Percentiles rank a stretch among this genome's conserved stretches.
phyloP scores from a whole-genome alignment of 2,888 invertebrate species.

The Biston stratarius region DNA sequence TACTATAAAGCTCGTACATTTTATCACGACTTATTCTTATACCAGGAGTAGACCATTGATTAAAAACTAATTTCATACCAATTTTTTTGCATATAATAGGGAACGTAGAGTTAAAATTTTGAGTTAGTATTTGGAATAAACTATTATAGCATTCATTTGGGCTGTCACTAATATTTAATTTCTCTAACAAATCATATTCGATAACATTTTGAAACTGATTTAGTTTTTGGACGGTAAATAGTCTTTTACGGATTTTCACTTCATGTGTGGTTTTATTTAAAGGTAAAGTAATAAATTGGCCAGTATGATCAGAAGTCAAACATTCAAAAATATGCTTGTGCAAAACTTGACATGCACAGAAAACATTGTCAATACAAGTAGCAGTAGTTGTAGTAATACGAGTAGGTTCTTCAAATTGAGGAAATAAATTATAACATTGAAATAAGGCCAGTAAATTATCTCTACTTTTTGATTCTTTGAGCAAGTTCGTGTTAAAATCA shows the following conservation, averaged over 20 bases:
- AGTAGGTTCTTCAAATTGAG: background rate
- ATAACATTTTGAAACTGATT: background rate
- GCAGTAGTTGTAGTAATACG: background rate
- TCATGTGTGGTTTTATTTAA: background rate
- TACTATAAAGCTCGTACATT: slow-evolving; percentile 3
- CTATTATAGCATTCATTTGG: background rate
- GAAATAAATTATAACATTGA: background rate
- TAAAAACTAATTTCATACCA: too few relatives aligned
- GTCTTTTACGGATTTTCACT: background rate
- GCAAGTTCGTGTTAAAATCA: slow-evolving; percentile 5
- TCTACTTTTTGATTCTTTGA: background rate
- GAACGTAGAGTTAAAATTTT: background rate
- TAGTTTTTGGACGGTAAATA: background rate
- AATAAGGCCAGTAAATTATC: background rate
- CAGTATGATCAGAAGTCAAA: slow-evolving; percentile 6
- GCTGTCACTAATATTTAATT: background rate
- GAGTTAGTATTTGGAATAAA: background rate
- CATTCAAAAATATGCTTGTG: background rate
- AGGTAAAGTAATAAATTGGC: background rate
- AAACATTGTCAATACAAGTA: slow-evolving; percentile 9
- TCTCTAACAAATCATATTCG: background rate
- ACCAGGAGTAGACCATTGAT: slow-evolving; percentile 6
- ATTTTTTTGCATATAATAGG: background rate
- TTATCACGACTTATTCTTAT: slow-evolving; percentile 4
- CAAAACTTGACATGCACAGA: slow-evolving; percentile 2